A percentile compares a stretch with the other conserved stretches of the same genome.
These are phyloP conservation scores for Notodonta dromedarius DNA, from an alignment of 2,888 invertebrate genomes.

Conservation along the genomic window DNA sequence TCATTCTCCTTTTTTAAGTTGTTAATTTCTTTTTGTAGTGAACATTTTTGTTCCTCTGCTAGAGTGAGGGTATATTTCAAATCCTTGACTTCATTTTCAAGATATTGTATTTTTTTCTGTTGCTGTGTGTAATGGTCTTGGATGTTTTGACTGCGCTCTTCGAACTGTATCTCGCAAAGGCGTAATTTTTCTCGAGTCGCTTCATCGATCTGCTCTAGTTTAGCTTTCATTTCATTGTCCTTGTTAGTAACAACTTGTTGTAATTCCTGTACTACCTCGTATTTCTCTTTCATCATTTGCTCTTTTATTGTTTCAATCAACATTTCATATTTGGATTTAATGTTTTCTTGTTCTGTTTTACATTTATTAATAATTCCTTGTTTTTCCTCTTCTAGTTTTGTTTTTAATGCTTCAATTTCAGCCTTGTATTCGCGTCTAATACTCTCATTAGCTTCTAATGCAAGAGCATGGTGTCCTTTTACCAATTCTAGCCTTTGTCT, in stretches of 20 bases:
- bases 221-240: constrained; percentile 75
- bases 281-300: constrained; percentile 67
- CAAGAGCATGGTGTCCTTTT: constrained; percentile 78
- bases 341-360: constrained; percentile 67
- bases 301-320: constrained; percentile 63
- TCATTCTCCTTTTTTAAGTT: constrained; percentile 62
- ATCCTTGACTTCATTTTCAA: constrained; percentile 67
- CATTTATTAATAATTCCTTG: constrained; percentile 62
- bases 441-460: constrained; percentile 80
- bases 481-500: constrained; percentile 77
- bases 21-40: constrained; percentile 60
- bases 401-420: constrained; percentile 73
- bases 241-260: constrained; percentile 61
- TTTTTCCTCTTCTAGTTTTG: constrained; percentile 77
- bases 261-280: constrained; percentile 63
- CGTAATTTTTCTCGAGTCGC: constrained; percentile 72
- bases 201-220: constrained; percentile 76
- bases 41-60: constrained; percentile 60
- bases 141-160: constrained; percentile 67
- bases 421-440: constrained; percentile 77
- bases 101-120: constrained; percentile 58
- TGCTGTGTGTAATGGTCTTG: constrained; percentile 69
- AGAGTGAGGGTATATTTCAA: constrained; percentile 58
- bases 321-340: constrained; percentile 64
- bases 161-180: constrained; percentile 79